Percentiles rank a stretch among this genome's conserved stretches.
Conservation (phyloP, 2,113 vertebrate species). For the Sinocyclocheilus grahami region DNA sequence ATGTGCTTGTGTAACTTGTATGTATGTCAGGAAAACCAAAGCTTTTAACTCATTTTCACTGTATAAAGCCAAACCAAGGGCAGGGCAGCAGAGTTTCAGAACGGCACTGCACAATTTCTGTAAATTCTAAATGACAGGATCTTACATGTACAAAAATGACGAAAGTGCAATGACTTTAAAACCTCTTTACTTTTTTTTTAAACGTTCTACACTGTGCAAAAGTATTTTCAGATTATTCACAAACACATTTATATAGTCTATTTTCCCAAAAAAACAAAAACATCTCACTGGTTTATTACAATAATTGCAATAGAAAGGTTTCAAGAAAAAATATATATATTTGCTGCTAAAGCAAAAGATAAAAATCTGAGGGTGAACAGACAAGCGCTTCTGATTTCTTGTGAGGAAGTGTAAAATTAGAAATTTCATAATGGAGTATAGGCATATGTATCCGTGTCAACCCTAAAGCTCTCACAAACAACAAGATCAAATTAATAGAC, state of each 20-base stretch:
- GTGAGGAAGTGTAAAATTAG: background rate
- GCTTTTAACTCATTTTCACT: slow-evolving; percentile 28
- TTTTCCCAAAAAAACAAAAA: background rate
- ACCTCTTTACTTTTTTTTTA: background rate
- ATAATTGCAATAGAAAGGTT: background rate
- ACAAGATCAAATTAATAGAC: background rate
- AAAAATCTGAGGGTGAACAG: background rate
- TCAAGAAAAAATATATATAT: background rate
- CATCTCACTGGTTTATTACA: background rate
- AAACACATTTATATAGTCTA: background rate
- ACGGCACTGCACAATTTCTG: slow-evolving; percentile 17
- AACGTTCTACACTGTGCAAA: background rate
- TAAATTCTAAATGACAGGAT: slow-evolving; percentile 20
- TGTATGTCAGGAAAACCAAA: slow-evolving; percentile 32
- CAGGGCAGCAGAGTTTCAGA: slow-evolving; percentile 9
- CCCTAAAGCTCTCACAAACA: background rate
- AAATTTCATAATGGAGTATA: background rate
- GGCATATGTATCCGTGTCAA: background rate
- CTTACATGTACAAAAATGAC: background rate
- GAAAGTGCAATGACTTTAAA: slow-evolving; percentile 10
- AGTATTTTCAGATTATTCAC: background rate
- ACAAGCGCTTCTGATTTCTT: background rate
- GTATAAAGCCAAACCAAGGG: slow-evolving; percentile 32
- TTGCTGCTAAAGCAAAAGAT: background rate
- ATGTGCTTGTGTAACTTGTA: slow-evolving; percentile 16